Evolutionary conservation across 1,140 invertebrate genomes (phyloP).

Genomic region (Nasonia giraulti): DNA sequence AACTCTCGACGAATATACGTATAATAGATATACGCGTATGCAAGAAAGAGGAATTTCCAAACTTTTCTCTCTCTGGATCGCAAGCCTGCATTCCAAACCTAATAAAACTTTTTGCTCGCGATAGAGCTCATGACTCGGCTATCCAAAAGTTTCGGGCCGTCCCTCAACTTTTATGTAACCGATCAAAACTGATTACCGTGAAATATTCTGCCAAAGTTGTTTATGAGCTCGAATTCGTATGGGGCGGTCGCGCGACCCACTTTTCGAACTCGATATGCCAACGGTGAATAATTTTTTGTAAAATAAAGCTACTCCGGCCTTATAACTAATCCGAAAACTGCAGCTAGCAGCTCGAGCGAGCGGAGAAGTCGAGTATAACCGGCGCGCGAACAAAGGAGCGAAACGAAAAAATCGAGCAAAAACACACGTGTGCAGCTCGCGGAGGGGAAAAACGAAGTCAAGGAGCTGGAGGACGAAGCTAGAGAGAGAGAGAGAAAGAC

Average conservation of each 20-base stretch:
- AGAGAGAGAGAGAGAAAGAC: not conserved
- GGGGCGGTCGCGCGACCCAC: too few species aligned
- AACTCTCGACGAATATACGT: too few species aligned
- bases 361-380: not conserved
- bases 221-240: constrained; percentile 15
- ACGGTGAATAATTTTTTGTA: too few species aligned
- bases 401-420: constrained; percentile 36
- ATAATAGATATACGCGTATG: not conserved
- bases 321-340: not conserved
- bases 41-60: not conserved
- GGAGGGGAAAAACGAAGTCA: constrained; percentile 39
- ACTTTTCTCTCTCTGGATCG: not conserved
- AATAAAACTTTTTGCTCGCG: constrained; percentile 25
- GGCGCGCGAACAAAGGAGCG: constrained; percentile 33
- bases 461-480: constrained; percentile 29
- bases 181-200: constrained; percentile 40
- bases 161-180: constrained; percentile 26
- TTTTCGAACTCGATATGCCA: too few species aligned
- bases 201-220: constrained; percentile 20
- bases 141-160: not conserved
- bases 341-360: not conserved
- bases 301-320: not conserved
- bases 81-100: constrained; percentile 16
- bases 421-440: not conserved
- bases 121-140: not conserved